Evolutionary conservation across 2,888 invertebrate genomes (phyloP), one percentile per base, ranked within the genome.

Genomic region (Melieria omissa): DNA sequence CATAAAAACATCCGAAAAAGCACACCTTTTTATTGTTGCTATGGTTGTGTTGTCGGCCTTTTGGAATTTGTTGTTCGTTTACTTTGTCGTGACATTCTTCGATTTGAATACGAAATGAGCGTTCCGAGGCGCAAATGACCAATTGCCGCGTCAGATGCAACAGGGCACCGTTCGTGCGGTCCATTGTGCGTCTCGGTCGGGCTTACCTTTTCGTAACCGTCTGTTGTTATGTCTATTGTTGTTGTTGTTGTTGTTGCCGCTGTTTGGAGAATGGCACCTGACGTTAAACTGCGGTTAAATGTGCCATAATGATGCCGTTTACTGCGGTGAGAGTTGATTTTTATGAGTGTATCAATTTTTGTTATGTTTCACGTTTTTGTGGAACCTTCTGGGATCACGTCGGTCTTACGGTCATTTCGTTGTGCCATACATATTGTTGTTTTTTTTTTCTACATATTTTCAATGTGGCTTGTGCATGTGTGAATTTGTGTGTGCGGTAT

Each of bases 241-340:
- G 6, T 52, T 52, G 12, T 6, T 52, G 6, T 52, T 52, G 65
- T 49, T 61, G 68, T 58, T 63, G 49, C 60, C 64, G 64, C 29
- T 71, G 65, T 70, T 61, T 67, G 42, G 54, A 62, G 65, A 57
- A 57, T 72, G 68, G 70, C 77, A 78, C 78, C 78, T 78, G 78
- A 76, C 77, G 78, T 77, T 76, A 76, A 77, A 78, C 75, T 75
- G 76, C 74, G 76, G 76, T 78, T 76, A 76, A 77, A 77, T 73
- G 75, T 71, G 73, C 63, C 76, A 74, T 76, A 78, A 78, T 75
- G 74, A 71, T 71, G 71, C 65, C 71, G 60, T 71, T 71, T 71
- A 71, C 61, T 65, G 71, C 62, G 63, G 69, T 54, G 54, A 29
- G 55, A 57, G 55, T 69, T 69, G 63, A 57, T 63, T 55, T 57